Percentiles rank a stretch among this genome's conserved stretches.
These are phyloP conservation scores for Atlantisia rogersi DNA, from an alignment of 2,113 vertebrate genomes.

Conservation along the genomic window DNA sequence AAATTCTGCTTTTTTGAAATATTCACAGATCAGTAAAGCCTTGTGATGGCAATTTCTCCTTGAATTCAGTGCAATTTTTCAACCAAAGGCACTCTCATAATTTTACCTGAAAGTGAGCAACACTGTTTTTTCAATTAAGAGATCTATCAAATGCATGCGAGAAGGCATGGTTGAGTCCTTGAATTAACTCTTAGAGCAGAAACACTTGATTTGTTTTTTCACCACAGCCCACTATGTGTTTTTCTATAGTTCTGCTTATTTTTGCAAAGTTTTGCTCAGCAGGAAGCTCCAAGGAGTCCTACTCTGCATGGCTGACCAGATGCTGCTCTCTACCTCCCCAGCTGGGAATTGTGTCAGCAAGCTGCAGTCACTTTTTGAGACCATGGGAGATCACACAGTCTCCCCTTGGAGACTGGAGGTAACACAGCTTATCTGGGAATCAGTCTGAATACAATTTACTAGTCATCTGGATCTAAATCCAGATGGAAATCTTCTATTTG, in stretches of 20 bases:
- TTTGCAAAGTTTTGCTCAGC: background rate
- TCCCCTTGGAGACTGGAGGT: background rate
- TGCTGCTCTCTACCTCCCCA: background rate
- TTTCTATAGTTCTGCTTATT: background rate
- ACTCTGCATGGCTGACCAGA: background rate
- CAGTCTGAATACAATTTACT: background rate
- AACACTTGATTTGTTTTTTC: background rate
- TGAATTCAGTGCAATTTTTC: background rate
- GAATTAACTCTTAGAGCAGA: background rate
- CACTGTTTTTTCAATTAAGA: background rate
- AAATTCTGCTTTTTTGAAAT: background rate
- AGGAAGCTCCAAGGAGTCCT: background rate
- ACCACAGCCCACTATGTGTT: background rate
- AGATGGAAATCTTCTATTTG: background rate
- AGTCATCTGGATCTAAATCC: background rate
- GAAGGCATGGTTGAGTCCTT: background rate
- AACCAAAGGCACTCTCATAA: background rate
- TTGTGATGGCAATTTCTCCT: background rate
- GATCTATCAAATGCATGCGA: background rate
- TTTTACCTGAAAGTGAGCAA: background rate
- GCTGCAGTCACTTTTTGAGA: background rate
- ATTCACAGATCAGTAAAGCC: background rate
- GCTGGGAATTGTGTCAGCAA: background rate
- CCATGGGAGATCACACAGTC: background rate
- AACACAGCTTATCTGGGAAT: background rate